These are phyloP conservation scores for Bacillus rossius DNA, from an alignment of 1,140 invertebrate genomes.

Conservation along the genomic window DNA sequence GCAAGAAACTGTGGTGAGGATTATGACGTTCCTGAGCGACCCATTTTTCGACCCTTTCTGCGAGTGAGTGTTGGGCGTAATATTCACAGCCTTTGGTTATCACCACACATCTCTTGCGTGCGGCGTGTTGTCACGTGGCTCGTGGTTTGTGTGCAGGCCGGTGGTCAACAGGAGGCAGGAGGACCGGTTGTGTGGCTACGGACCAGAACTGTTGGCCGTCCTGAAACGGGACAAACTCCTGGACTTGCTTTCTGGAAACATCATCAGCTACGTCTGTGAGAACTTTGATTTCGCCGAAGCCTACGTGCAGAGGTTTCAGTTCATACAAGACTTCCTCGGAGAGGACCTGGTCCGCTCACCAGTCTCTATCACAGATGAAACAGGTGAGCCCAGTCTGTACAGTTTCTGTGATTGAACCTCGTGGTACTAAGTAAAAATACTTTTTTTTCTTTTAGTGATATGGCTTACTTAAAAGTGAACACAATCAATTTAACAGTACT, in stretches of 20 bases:
- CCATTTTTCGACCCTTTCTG: slow-evolving; percentile 46
- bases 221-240: slow-evolving; percentile 58
- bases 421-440: too few relatives aligned
- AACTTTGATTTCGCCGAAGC: slow-evolving; percentile 55
- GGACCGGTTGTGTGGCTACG: slow-evolving; percentile 56
- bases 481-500: too few relatives aligned
- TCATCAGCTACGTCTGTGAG: slow-evolving; percentile 47
- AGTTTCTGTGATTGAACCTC: too few relatives aligned
- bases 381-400: slow-evolving; percentile 37
- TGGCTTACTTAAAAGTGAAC: too few relatives aligned
- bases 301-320: slow-evolving; percentile 61
- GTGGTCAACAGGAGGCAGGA: slow-evolving; percentile 67
- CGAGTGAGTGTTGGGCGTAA: slow-evolving; percentile 38
- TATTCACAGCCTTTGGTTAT: not conserved
- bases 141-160: slow-evolving; percentile 48
- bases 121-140: not conserved
- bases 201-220: slow-evolving; percentile 56
- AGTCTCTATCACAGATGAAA: slow-evolving; percentile 40
- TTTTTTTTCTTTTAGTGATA: too few relatives aligned
- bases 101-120: not conserved
- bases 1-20: slow-evolving; percentile 49
- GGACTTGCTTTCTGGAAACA: slow-evolving; percentile 44
- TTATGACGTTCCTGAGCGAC: slow-evolving; percentile 54
- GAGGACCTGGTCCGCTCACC: slow-evolving; percentile 58
- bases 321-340: slow-evolving; percentile 58